These are phyloP conservation scores for Ancistrus triradiatus DNA, from an alignment of 2,113 vertebrate species.

Conservation along the genomic window DNA sequence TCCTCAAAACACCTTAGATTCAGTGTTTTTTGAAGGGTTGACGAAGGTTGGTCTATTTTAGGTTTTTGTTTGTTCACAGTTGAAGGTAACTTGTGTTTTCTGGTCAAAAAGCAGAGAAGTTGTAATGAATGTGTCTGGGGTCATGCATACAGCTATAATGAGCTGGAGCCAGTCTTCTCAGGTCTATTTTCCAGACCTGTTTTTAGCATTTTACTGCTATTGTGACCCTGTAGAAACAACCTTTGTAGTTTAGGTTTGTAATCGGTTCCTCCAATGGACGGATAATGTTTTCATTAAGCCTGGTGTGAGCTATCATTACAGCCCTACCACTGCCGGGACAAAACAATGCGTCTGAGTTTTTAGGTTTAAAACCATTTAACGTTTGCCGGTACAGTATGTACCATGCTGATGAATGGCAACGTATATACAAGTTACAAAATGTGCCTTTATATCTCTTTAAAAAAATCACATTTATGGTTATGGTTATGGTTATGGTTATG, in stretches of 20 bases:
- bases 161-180: neutral
- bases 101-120: neutral
- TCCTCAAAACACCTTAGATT: no score
- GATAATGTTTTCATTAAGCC: slow-evolving; percentile 62
- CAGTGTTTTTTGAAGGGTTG: no score
- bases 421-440: slow-evolving; percentile 9
- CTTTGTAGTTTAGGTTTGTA: slow-evolving; percentile 53
- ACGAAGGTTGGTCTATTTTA: no score
- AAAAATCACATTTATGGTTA: neutral
- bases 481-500: no score
- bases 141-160: slow-evolving; percentile 14
- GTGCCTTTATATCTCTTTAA: slow-evolving; percentile 8
- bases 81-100: neutral
- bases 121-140: no score
- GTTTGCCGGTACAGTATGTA: slow-evolving; percentile 37
- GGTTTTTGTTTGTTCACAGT: neutral
- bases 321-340: slow-evolving; percentile 47
- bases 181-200: slow-evolving; percentile 40
- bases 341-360: slow-evolving; percentile 38
- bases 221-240: slow-evolving; percentile 53
- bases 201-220: slow-evolving; percentile 60
- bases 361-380: slow-evolving; percentile 37
- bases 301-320: slow-evolving; percentile 47
- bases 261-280: slow-evolving; percentile 47
- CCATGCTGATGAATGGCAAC: neutral